A percentile compares a stretch with the other conserved stretches of the same genome.
Conservation (phyloP, 2,797 vertebrate species). For the Crypturellus tataupa region DNA sequence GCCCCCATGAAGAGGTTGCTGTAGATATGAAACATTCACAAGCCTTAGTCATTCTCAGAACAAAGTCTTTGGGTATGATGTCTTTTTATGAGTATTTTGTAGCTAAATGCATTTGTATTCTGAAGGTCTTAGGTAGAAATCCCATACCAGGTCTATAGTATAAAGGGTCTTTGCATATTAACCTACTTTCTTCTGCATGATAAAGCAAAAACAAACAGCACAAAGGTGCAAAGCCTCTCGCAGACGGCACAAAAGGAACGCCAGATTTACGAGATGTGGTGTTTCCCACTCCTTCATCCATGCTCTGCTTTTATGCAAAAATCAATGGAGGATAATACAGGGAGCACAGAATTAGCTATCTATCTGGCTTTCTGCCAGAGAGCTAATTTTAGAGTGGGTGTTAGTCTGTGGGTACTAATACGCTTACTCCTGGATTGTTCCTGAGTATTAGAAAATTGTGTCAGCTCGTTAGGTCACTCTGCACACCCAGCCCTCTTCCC, state of each 20-base stretch:
- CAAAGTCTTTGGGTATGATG: neutral
- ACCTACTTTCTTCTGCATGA: neutral
- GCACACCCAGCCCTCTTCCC: neutral
- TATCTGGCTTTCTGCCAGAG: slow-evolving; percentile 2
- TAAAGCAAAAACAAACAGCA: neutral
- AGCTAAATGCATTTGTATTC: neutral
- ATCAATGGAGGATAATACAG: neutral
- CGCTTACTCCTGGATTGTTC: neutral
- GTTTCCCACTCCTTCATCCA: neutral
- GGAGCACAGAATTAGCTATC: neutral
- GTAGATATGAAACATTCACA: neutral
- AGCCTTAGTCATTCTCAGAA: neutral
- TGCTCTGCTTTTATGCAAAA: slow-evolving; percentile 1
- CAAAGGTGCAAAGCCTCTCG: neutral
- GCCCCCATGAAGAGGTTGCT: neutral
- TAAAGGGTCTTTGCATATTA: neutral
- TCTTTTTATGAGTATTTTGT: neutral
- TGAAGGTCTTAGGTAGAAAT: neutral
- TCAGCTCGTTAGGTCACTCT: neutral
- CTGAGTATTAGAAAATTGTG: neutral
- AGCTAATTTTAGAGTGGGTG: neutral
- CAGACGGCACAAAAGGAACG: rapidly evolving
- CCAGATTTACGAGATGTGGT: neutral
- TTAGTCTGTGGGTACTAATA: neutral
- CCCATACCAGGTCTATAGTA: neutral